Percentiles rank a stretch among this genome's conserved stretches.
Conservation (phyloP, 2,113 vertebrate genomes). For the Candoia aspera region DNA sequence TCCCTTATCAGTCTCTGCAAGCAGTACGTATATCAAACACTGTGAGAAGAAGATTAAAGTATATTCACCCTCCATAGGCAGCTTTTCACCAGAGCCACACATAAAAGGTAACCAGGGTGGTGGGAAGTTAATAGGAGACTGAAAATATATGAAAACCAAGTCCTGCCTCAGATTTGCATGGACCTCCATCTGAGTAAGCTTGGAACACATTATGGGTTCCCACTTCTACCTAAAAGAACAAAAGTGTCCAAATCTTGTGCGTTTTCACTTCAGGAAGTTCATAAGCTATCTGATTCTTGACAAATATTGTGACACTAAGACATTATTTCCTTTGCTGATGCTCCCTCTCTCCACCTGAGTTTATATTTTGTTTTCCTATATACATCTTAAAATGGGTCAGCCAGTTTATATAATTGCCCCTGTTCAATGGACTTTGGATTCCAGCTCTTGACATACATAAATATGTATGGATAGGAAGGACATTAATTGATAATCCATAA, state of each 20-base stretch:
- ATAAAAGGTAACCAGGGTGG: background rate
- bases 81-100: background rate
- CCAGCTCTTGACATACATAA: background rate
- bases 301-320: background rate
- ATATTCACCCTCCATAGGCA: background rate
- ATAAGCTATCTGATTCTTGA: background rate
- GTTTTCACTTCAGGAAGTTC: background rate
- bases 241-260: too few species aligned
- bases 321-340: background rate
- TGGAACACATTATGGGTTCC: background rate
- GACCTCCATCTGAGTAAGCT: background rate
- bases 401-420: background rate
- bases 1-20: slow-evolving; percentile 47
- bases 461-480: background rate
- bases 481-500: background rate
- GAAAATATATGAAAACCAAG: background rate
- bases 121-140: background rate
- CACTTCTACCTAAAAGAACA: background rate
- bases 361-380: background rate
- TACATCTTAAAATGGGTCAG: background rate
- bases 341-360: background rate
- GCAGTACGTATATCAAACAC: background rate
- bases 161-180: background rate
- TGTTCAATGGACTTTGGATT: background rate
- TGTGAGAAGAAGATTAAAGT: background rate